Evolutionary conservation across 2,797 vertebrate species (phyloP).

Genomic region (Odontamblyopus lacepedii): DNA sequence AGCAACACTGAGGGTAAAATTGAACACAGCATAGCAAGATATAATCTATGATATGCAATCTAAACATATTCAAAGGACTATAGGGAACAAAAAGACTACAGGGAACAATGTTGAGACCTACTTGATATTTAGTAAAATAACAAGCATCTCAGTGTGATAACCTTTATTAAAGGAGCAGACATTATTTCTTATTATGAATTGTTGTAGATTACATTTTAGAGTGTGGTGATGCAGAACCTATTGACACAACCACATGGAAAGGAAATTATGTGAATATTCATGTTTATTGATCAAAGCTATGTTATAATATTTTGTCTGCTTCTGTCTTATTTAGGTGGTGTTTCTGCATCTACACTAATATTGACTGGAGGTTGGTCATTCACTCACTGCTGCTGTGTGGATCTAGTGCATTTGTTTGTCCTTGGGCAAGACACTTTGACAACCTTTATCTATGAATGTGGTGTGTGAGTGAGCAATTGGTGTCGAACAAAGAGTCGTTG

Average conservation of each 20-base stretch:
- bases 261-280: background rate
- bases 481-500: background rate
- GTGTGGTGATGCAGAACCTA: background rate
- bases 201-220: constrained; percentile 4
- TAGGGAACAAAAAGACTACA: background rate
- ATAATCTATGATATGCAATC: background rate
- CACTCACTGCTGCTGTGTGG: no score
- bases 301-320: background rate
- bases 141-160: background rate
- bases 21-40: background rate
- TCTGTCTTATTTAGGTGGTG: background rate
- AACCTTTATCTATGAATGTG: background rate
- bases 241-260: background rate
- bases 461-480: no score
- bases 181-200: background rate
- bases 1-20: background rate
- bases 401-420: background rate
- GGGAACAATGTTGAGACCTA: background rate
- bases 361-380: background rate
- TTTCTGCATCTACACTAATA: background rate
- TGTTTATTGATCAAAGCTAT: background rate
- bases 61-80: background rate
- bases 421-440: background rate
- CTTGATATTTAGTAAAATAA: background rate
- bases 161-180: background rate